Conservation (phyloP, 1,140 invertebrate species). For the Nasonia vitripennis region DNA sequence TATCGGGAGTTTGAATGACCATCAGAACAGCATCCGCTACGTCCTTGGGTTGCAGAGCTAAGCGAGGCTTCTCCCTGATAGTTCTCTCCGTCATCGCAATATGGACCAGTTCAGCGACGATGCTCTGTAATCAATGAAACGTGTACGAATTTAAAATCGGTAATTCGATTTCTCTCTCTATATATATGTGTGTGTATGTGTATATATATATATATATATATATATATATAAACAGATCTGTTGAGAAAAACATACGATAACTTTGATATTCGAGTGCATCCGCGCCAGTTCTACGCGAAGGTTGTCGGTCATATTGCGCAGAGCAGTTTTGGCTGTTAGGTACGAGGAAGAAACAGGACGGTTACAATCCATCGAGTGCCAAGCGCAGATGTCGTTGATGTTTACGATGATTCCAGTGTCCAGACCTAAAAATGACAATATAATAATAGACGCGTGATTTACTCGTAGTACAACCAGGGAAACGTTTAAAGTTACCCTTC, state of each 20-base stretch:
- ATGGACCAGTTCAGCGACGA: conserved; percentile 78
- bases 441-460: background rate
- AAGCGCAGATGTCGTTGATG: conserved; percentile 75
- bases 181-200: accelerated
- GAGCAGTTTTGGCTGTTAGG: background rate
- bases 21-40: conserved; percentile 76
- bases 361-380: conserved; percentile 30
- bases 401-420: conserved; percentile 74
- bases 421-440: background rate
- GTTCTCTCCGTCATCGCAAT: conserved; percentile 74
- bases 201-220: no score
- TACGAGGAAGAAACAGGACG: conserved; percentile 46
- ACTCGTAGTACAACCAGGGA: conserved; percentile 47
- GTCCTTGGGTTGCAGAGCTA: conserved; percentile 72
- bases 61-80: conserved; percentile 61
- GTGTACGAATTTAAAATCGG: background rate
- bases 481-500: conserved; percentile 61
- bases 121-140: conserved; percentile 65
- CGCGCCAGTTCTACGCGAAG: conserved; percentile 79
- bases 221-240: no score
- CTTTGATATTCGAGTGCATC: conserved; percentile 77
- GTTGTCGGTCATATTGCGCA: conserved; percentile 79
- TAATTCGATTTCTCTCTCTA: background rate
- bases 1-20: conserved; percentile 75
- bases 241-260: conserved; percentile 75